Base-by-base conservation (phyloP, 2,797 vertebrate genomes). In the Pipistrellus pipistrellus region DNA sequence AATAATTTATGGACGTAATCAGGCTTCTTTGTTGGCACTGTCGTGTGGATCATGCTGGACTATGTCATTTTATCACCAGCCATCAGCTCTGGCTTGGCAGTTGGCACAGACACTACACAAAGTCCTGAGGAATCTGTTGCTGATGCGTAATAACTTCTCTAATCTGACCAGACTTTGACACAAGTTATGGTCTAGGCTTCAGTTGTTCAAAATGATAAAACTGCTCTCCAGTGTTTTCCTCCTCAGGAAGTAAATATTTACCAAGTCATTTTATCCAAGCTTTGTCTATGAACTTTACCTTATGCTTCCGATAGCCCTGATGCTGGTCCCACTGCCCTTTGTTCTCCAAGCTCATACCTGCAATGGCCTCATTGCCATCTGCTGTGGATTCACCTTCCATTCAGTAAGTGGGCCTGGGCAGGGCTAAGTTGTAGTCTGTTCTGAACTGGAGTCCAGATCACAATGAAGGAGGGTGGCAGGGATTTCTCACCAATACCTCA, bases 381-480 rank as follows among this genome's bases (percentile, higher is more conserved):
- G 11, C 18, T 55, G 20, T 2, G 85, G 82, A 44, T 35, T 82
- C 86, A 30, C 3, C 14, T 35, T 21, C n/a, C 8, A 2, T 27
- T 62, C 7, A 15, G 12, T 18, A 69, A 17, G 18, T 2, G 8
- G 2, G n/a, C 1, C 4, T 21, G 59, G 25, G n/a, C 55, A 23
- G 1, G 0, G 23, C 0, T 27, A 21, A 14, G 11, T 62, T 23
- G 25, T 3, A 1, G 32, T 3, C 12, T 0, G 20, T 8, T 62
- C 64, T 41, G 62, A 62, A 18, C 23, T 23, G 0, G 11, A 18
- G 12, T 15, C 15, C n/a, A 25, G 48, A 59, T 9, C 6, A 1
- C 15, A 21, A 44, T 2, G 6, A 25, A 25, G 2, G 4, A n/a
- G 2, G 6, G 5, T 14, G 15, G n/a, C 11, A 73, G 1, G 30